A percentile compares a stretch with the other conserved stretches of the same genome.
These are phyloP conservation scores for Drosophila kanekoi DNA, from an alignment of 2,888 invertebrate species.

Conservation along the genomic window DNA sequence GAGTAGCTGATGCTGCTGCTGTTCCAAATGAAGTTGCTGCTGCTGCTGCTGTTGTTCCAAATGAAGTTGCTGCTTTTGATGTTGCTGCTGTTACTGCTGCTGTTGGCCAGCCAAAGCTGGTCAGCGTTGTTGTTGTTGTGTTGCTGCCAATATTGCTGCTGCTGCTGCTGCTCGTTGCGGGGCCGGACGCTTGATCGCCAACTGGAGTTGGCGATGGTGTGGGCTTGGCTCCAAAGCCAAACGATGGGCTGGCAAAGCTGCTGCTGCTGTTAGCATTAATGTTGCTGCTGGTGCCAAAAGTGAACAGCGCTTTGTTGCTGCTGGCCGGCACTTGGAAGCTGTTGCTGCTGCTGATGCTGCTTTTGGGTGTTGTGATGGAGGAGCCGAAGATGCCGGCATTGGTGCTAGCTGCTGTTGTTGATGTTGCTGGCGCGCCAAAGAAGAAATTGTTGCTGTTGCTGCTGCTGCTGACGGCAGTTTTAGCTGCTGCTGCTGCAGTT, in stretches of 20 bases:
- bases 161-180: background rate
- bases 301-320: slow-evolving; percentile 13
- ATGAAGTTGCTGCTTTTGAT: slow-evolving; percentile 1
- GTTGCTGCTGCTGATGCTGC: background rate
- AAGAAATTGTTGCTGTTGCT: slow-evolving; percentile 21
- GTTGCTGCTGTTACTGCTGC: slow-evolving; percentile 2
- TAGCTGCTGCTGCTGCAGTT: background rate
- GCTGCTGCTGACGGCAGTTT: slow-evolving; percentile 2
- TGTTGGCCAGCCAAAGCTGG: slow-evolving; percentile 10
- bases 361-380: background rate
- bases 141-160: background rate
- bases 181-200: background rate
- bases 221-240: slow-evolving; percentile 28
- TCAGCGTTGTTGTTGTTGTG: background rate
- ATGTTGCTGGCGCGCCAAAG: slow-evolving; percentile 22
- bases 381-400: slow-evolving; percentile 13
- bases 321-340: slow-evolving; percentile 3
- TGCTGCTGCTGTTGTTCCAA: slow-evolving; percentile 7
- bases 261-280: slow-evolving; percentile 10
- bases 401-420: slow-evolving; percentile 13
- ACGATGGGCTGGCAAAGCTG: slow-evolving; percentile 8
- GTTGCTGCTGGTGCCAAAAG: slow-evolving; percentile 35
- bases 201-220: background rate
- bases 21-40: slow-evolving; percentile 6
- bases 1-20: background rate